These are phyloP conservation scores for Propithecus deckenii DNA, from an alignment of 2,797 vertebrate genomes.

Conservation along the genomic window DNA sequence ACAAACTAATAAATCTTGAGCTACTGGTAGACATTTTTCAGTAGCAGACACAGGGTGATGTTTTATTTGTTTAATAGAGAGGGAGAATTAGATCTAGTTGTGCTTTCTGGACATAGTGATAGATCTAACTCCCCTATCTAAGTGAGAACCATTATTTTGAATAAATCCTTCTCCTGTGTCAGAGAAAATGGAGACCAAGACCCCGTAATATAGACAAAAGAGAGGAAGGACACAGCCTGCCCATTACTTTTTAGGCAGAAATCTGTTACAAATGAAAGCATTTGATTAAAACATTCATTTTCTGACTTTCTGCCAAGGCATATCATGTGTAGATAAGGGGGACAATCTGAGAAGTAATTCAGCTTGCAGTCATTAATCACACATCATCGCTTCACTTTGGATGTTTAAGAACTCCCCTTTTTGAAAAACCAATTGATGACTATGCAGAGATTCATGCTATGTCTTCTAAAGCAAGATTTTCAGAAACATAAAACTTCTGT, in stretches of 20 bases:
- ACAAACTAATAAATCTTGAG: slow-evolving; percentile 45
- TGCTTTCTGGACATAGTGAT: not conserved
- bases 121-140: slow-evolving; percentile 41
- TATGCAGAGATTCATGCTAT: not conserved
- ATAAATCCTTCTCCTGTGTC: not conserved
- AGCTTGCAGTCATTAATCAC: not conserved
- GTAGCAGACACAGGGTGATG: not conserved
- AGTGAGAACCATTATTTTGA: slow-evolving; percentile 64
- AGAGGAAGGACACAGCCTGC: not conserved
- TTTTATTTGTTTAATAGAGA: slow-evolving; percentile 65
- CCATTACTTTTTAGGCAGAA: not conserved
- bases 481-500: not conserved
- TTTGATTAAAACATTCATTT: slow-evolving; percentile 36
- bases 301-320: not conserved
- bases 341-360: not conserved
- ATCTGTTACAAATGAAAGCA: slow-evolving; percentile 24
- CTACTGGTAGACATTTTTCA: not conserved
- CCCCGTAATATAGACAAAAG: not conserved
- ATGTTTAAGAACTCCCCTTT: not conserved
- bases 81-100: slow-evolving; percentile 7
- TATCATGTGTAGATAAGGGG: slow-evolving; percentile 18
- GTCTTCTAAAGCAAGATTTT: not conserved
- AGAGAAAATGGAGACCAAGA: slow-evolving; percentile 19
- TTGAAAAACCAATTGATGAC: not conserved
- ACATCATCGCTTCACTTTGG: accelerated